phyloP scores from a whole-genome alignment of 2,113 vertebrate genomes.

The Aplodontia rufa region DNA sequence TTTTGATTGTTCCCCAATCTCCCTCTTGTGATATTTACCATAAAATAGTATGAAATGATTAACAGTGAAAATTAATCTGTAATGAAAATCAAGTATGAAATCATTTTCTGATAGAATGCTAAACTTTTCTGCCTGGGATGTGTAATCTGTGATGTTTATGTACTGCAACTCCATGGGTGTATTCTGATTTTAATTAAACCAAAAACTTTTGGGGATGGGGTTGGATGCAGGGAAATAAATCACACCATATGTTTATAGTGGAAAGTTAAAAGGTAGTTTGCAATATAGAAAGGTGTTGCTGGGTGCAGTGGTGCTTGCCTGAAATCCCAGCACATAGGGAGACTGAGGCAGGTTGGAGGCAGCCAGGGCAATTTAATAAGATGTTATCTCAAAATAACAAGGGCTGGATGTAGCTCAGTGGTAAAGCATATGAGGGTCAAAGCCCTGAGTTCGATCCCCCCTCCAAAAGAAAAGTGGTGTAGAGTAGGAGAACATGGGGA shows the following conservation, averaged over 20 bases:
- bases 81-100: background rate
- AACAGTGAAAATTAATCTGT: background rate
- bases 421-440: background rate
- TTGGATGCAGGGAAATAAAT: background rate
- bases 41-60: background rate
- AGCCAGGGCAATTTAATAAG: background rate
- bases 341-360: background rate
- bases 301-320: no score
- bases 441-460: background rate
- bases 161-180: background rate
- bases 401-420: background rate
- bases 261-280: background rate
- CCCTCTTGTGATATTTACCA: conserved; percentile 34
- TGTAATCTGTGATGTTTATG: background rate
- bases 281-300: background rate
- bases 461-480: background rate
- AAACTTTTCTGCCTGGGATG: background rate
- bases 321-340: background rate
- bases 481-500: background rate
- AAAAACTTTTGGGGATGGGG: background rate
- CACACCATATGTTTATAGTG: background rate
- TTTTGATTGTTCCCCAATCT: background rate
- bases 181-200: conserved; percentile 20
- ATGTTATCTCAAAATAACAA: background rate
- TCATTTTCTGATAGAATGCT: background rate